phyloP scores from a whole-genome alignment of 2,888 invertebrate genomes.

The Clivina fossor region DNA sequence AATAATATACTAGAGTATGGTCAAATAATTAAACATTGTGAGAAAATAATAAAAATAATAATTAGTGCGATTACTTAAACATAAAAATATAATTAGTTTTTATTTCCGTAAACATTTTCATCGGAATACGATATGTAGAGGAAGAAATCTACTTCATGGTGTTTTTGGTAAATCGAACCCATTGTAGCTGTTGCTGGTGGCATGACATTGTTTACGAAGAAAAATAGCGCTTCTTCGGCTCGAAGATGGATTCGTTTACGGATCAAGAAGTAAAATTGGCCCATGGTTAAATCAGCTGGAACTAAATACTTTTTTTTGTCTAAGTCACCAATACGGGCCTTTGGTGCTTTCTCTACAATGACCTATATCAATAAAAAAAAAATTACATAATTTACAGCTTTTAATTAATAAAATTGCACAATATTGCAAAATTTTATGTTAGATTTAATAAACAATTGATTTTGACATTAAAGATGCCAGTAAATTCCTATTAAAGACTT shows the following conservation, averaged over 20 bases:
- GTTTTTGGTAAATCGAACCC: slow-evolving; percentile 91
- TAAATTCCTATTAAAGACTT: too few species aligned
- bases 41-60: slow-evolving; percentile 15
- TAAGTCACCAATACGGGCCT: slow-evolving; percentile 77
- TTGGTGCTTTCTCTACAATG: slow-evolving; percentile 84
- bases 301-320: slow-evolving; percentile 88
- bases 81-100: slow-evolving; percentile 8
- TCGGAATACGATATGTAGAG: slow-evolving; percentile 99
- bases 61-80: slow-evolving; percentile 15
- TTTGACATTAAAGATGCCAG: too few species aligned
- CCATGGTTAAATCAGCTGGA: slow-evolving; percentile 81
- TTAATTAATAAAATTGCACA: too few species aligned
- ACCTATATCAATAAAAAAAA: too few species aligned
- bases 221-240: slow-evolving; percentile 84
- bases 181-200: slow-evolving; percentile 86
- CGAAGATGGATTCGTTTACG: slow-evolving; percentile 80
- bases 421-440: too few species aligned
- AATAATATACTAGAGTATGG: too few species aligned
- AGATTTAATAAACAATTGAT: too few species aligned
- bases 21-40: slow-evolving; percentile 14
- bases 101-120: slow-evolving; percentile 98
- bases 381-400: too few species aligned
- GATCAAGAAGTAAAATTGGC: slow-evolving; percentile 86
- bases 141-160: slow-evolving; percentile 99
- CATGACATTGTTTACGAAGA: slow-evolving; percentile 86